These are phyloP conservation scores for Rissa tridactyla DNA, from an alignment of 2,113 vertebrate genomes.

Conservation along the genomic window DNA sequence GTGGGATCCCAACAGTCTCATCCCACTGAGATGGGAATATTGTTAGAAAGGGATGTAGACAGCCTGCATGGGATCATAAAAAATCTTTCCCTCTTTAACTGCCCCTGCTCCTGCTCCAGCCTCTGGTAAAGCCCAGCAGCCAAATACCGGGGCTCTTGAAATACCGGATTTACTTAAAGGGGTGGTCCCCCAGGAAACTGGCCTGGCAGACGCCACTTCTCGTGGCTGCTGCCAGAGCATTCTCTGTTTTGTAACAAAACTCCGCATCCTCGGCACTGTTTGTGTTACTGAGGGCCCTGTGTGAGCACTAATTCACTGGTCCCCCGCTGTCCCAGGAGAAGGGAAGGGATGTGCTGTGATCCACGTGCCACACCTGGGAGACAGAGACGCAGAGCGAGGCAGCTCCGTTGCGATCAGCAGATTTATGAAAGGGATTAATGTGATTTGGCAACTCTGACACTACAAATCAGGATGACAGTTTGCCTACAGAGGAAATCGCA, in stretches of 20 bases:
- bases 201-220: background rate
- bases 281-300: background rate
- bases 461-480: background rate
- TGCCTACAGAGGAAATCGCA: background rate
- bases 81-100: background rate
- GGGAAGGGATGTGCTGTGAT: background rate
- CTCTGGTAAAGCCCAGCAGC: background rate
- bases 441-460: background rate
- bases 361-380: background rate
- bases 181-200: background rate
- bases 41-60: background rate
- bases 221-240: background rate
- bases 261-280: rapidly evolving
- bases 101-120: background rate
- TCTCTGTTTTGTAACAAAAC: background rate
- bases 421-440: background rate
- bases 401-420: background rate
- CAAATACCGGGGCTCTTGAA: background rate
- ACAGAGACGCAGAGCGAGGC: background rate
- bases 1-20: background rate
- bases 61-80: background rate
- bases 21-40: background rate
- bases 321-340: background rate
- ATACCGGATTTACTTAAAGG: background rate
- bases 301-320: background rate